phyloP scores from a whole-genome alignment of 1,140 invertebrate genomes.

The Sinonovacula constricta region DNA sequence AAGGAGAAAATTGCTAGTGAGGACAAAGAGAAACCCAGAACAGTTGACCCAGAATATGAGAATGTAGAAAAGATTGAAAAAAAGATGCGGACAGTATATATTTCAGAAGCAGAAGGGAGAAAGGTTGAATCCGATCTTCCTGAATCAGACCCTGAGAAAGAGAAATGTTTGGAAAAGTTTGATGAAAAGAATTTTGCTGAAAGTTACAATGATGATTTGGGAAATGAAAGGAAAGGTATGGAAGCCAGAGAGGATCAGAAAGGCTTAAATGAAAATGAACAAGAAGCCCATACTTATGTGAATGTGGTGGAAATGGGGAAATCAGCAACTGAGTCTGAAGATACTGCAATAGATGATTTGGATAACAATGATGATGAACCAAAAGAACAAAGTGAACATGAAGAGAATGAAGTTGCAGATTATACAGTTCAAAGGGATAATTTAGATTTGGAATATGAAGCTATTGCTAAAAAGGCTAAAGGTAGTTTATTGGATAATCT shows the following conservation, averaged over 20 bases:
- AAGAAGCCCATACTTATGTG: neutral
- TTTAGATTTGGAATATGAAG: slow-evolving; percentile 5
- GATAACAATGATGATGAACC: neutral
- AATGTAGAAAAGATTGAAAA: neutral
- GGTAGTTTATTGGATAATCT: slow-evolving; percentile 14
- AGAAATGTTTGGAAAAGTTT: neutral
- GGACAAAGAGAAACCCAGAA: neutral
- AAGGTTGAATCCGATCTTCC: neutral
- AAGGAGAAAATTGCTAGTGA: neutral
- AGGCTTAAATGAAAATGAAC: neutral
- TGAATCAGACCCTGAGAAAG: neutral
- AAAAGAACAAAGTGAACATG: no score
- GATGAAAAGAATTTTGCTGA: neutral
- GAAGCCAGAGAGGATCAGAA: neutral
- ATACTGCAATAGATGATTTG: neutral
- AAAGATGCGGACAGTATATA: neutral
- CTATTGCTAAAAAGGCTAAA: slow-evolving; percentile 8
- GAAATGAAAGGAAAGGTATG: neutral
- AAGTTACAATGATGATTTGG: neutral
- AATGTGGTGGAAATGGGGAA: neutral
- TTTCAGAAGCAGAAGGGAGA: neutral
- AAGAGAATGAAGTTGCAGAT: no score
- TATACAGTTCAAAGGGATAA: no score
- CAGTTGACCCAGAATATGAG: neutral
- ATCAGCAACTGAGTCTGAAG: neutral